Conservation (phyloP, 2,113 vertebrate species). For the Lagopus muta region DNA sequence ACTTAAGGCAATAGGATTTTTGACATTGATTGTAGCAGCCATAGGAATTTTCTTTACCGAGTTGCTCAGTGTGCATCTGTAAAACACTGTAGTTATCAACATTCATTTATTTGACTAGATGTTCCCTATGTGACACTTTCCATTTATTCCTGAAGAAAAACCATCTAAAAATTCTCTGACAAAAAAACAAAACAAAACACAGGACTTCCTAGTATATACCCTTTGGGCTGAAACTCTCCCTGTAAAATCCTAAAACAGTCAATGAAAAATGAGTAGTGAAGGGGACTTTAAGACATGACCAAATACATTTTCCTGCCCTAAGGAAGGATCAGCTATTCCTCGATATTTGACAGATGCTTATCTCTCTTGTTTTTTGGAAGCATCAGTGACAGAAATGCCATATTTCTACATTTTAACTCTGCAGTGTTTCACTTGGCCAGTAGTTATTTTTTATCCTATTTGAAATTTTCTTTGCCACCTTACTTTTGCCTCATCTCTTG, state of each 20-base stretch:
- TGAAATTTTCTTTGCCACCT: not conserved
- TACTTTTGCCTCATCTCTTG: not conserved
- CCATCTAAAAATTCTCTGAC: not conserved
- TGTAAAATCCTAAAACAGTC: not conserved
- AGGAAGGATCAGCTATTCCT: not conserved
- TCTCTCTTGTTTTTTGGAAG: not conserved
- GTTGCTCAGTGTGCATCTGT: not conserved
- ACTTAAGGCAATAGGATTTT: constrained; percentile 2
- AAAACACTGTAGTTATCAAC: not conserved
- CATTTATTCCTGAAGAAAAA: not conserved
- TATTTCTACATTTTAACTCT: not conserved
- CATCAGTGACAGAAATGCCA: not conserved
- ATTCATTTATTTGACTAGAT: not conserved
- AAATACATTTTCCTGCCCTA: not conserved
- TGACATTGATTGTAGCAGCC: not conserved
- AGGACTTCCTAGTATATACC: not conserved
- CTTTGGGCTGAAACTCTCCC: not conserved
- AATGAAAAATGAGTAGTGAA: not conserved
- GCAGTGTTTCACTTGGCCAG: not conserved
- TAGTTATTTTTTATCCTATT: not conserved
- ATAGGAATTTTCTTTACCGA: not conserved
- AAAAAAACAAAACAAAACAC: not conserved
- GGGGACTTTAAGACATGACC: not conserved
- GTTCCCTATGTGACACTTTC: not conserved
- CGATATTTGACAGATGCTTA: not conserved